These are phyloP conservation scores for Maniola hyperantus DNA, from an alignment of 2,888 invertebrate genomes.

Conservation along the genomic window DNA sequence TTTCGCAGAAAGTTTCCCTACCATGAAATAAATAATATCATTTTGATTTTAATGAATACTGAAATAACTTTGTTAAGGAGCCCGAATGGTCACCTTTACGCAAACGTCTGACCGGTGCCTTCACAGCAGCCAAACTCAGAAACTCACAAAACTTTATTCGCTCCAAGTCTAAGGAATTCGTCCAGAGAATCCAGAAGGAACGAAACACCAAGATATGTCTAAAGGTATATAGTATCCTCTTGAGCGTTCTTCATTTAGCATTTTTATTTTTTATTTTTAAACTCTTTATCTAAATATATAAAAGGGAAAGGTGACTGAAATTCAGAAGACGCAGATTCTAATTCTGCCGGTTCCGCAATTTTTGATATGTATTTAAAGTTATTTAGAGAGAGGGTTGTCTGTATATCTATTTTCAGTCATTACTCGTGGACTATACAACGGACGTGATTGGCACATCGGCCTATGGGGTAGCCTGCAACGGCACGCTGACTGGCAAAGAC, in stretches of 20 bases:
- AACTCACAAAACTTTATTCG: constrained; percentile 36
- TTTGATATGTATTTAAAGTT: no score
- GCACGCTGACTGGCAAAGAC: constrained; percentile 48
- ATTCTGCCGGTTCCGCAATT: no score
- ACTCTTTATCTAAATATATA: no score
- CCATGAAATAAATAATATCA: no score
- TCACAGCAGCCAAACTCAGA: constrained; percentile 47
- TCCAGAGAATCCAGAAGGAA: constrained; percentile 43
- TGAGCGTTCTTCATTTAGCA: no score
- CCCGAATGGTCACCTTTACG: constrained; percentile 34
- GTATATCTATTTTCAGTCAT: constrained; percentile 34
- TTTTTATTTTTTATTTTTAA: no score
- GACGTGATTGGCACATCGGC: constrained; percentile 49
- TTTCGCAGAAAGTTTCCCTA: no score
- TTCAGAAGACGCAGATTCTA: no score
- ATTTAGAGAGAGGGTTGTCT: background rate
- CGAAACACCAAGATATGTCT: background rate
- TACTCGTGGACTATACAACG: constrained; percentile 47
- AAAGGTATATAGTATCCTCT: constrained; percentile 7
- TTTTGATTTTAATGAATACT: background rate
- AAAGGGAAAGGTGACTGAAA: background rate
- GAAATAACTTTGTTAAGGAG: constrained; percentile 7
- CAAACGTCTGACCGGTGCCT: constrained; percentile 42
- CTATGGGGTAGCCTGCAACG: constrained; percentile 47
- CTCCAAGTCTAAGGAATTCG: constrained; percentile 42